Percentiles rank a stretch among this genome's conserved stretches.
Conservation (phyloP, 2,797 vertebrate species). For the Leptodactylus fallax region DNA sequence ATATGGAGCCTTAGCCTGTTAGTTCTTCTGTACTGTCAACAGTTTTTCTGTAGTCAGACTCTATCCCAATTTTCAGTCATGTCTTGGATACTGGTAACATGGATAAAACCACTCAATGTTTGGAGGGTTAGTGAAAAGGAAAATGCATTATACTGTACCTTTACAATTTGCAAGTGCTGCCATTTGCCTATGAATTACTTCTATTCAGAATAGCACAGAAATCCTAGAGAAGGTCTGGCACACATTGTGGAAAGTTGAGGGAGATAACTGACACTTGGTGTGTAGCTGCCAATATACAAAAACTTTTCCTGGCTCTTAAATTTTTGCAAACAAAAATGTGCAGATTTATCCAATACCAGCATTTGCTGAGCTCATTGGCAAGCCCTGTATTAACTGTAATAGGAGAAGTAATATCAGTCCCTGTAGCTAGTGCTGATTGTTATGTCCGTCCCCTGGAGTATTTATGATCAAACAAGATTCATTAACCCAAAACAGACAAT, state of each 20-base stretch:
- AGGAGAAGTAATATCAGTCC: no score
- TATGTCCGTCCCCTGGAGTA: not conserved
- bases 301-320: not conserved
- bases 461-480: not conserved
- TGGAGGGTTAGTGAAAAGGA: not conserved
- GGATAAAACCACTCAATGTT: not conserved
- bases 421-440: not conserved
- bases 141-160: not conserved
- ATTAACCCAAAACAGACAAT: not conserved
- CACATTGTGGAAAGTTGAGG: not conserved
- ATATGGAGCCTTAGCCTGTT: no score
- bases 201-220: not conserved
- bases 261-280: not conserved
- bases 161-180: not conserved
- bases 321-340: not conserved
- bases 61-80: no score
- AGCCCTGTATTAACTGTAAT: not conserved
- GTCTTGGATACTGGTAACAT: not conserved
- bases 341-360: not conserved
- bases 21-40: no score
- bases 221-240: not conserved
- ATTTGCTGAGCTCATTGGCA: not conserved
- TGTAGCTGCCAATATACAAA: not conserved
- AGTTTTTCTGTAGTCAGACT: no score
- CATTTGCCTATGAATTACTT: not conserved